These are phyloP conservation scores for Sialis fuliginosa DNA, from an alignment of 2,888 invertebrate genomes.

Conservation along the genomic window DNA sequence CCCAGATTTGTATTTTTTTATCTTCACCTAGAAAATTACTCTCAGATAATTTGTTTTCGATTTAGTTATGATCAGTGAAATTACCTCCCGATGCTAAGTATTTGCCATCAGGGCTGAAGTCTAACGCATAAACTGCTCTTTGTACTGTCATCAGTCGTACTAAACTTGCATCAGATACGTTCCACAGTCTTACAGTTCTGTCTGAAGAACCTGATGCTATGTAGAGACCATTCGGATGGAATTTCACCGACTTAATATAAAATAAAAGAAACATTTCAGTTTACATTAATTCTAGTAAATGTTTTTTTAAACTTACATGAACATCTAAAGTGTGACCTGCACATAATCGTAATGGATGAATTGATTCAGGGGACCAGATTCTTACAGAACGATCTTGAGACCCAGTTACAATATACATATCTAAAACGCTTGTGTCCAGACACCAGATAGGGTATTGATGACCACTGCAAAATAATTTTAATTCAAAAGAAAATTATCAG, in stretches of 20 bases:
- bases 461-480: conserved; percentile 34
- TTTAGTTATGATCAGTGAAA: conserved; percentile 5
- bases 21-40: conserved; percentile 37
- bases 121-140: conserved; percentile 53
- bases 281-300: too few species aligned
- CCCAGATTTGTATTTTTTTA: conserved; percentile 53
- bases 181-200: conserved; percentile 76
- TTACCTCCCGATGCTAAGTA: conserved; percentile 69
- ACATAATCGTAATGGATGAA: conserved; percentile 66
- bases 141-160: conserved; percentile 69
- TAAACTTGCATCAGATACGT: conserved; percentile 61
- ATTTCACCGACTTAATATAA: conserved; percentile 50
- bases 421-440: conserved; percentile 50
- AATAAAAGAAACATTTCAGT: too few species aligned
- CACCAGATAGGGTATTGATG: conserved; percentile 86
- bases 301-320: too few species aligned
- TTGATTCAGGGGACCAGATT: conserved; percentile 66
- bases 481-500: too few species aligned
- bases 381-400: conserved; percentile 67
- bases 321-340: conserved; percentile 80
- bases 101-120: conserved; percentile 73
- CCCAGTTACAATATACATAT: conserved; percentile 57
- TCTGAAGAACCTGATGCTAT: conserved; percentile 84
- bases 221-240: conserved; percentile 85
- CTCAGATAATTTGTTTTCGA: background rate